A percentile compares a stretch with the other conserved stretches of the same genome.
Evolutionary conservation across 2,113 vertebrate species (phyloP).

Genomic region (Platysteira castanea): DNA sequence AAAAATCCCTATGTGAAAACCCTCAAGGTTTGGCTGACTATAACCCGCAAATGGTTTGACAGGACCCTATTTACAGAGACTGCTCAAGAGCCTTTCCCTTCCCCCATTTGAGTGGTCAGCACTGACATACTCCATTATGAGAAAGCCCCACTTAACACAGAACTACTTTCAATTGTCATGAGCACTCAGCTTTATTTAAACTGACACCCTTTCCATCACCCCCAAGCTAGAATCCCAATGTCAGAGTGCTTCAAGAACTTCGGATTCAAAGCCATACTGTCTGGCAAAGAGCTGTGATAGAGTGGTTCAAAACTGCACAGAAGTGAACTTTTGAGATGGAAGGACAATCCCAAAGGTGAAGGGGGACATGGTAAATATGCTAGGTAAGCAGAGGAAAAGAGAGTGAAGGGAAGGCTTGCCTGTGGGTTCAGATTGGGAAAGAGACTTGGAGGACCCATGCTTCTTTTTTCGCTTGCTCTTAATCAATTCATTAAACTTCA

Average conservation of each 20-base stretch:
- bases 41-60: constrained; percentile 44
- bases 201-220: constrained; percentile 57
- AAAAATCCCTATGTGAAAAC: neutral
- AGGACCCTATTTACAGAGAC: constrained; percentile 13
- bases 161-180: constrained; percentile 60
- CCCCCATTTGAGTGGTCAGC: constrained; percentile 38
- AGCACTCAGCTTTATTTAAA: constrained; percentile 63
- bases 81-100: constrained; percentile 13
- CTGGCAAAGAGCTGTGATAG: neutral
- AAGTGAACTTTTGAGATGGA: neutral
- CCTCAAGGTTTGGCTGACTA: constrained; percentile 3
- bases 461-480: neutral
- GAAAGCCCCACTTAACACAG: constrained; percentile 36
- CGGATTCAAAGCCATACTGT: constrained; percentile 1
- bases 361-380: neutral
- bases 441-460: neutral
- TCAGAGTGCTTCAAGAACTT: constrained; percentile 56
- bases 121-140: constrained; percentile 47
- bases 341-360: neutral
- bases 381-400: neutral
- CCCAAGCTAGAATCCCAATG: constrained; percentile 61
- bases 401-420: neutral
- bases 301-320: neutral
- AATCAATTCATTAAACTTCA: neutral
- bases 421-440: neutral